Conservation (phyloP, 2,113 vertebrate species). For the Falcunculus frontatus region DNA sequence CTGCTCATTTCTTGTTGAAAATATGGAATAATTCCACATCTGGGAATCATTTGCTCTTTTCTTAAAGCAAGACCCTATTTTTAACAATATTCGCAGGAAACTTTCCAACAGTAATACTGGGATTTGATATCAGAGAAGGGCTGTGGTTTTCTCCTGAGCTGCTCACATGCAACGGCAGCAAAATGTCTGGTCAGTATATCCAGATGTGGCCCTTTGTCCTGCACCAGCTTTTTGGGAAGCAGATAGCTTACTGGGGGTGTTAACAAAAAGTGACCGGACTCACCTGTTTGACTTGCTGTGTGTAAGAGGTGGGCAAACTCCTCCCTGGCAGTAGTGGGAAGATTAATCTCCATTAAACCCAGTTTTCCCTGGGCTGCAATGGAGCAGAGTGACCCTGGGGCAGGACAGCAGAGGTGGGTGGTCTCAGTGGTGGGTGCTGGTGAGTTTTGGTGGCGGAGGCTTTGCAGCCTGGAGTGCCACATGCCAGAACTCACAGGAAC, state of each 20-base stretch:
- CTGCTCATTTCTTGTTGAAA: not conserved
- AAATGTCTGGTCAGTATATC: not conserved
- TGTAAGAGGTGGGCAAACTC: not conserved
- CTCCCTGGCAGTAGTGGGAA: fast-evolving
- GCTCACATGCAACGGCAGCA: fast-evolving
- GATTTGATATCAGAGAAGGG: not conserved
- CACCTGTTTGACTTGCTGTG: not conserved
- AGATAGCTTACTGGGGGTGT: not conserved
- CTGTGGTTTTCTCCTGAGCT: not conserved
- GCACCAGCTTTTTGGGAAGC: not conserved
- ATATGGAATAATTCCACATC: not conserved
- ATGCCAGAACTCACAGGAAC: fast-evolving
- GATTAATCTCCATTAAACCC: not conserved
- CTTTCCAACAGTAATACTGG: not conserved
- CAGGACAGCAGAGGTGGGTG: not conserved
- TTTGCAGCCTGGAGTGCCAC: not conserved
- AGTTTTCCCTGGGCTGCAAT: fast-evolving
- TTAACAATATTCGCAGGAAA: not conserved
- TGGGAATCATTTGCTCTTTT: not conserved
- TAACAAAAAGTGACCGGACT: not conserved
- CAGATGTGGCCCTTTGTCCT: not conserved
- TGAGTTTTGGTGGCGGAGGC: fast-evolving
- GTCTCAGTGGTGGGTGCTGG: not conserved
- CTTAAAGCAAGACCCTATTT: not conserved
- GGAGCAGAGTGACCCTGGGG: not conserved